Percentiles rank a stretch among this genome's conserved stretches.
phyloP scores from a whole-genome alignment of 2,797 vertebrate species.

The Cynodonichthys magdalenae region DNA sequence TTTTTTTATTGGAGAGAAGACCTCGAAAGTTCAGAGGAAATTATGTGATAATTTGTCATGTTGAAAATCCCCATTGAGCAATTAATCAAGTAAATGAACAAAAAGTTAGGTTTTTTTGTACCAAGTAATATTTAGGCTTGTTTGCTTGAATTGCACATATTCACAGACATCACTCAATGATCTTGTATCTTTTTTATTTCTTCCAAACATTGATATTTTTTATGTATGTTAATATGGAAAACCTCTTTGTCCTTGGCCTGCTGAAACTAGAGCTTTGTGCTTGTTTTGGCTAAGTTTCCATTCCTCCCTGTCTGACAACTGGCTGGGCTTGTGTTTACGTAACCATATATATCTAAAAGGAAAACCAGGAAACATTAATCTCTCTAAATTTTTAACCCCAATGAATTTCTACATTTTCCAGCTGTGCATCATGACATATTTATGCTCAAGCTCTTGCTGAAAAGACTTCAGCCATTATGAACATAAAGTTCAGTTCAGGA shows the following conservation, averaged over 20 bases:
- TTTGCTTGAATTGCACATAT: conserved; percentile 58
- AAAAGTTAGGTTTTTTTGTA: conserved; percentile 22
- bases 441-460: conserved; percentile 72
- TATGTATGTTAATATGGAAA: conserved; percentile 72
- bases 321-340: conserved; percentile 75
- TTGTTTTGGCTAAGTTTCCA: conserved; percentile 71
- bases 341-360: conserved; percentile 80
- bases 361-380: conserved; percentile 81
- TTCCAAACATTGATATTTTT: conserved; percentile 72
- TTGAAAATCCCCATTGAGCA: conserved; percentile 4
- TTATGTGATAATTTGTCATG: not conserved
- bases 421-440: conserved; percentile 79
- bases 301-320: conserved; percentile 64
- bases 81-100: not conserved
- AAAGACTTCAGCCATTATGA: conserved; percentile 75
- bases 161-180: conserved; percentile 63
- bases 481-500: conserved; percentile 33
- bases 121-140: conserved; percentile 24
- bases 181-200: conserved; percentile 49
- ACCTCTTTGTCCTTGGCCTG: conserved; percentile 67
- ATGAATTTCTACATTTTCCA: conserved; percentile 82
- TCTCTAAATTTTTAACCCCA: conserved; percentile 76
- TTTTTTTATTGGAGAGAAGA: conserved; percentile 6
- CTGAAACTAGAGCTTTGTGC: conserved; percentile 77
- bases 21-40: conserved; percentile 35